Percentiles rank a stretch among this genome's conserved stretches.
Evolutionary conservation across 2,113 vertebrate genomes (phyloP).

Genomic region (Macquaria ambigua): DNA sequence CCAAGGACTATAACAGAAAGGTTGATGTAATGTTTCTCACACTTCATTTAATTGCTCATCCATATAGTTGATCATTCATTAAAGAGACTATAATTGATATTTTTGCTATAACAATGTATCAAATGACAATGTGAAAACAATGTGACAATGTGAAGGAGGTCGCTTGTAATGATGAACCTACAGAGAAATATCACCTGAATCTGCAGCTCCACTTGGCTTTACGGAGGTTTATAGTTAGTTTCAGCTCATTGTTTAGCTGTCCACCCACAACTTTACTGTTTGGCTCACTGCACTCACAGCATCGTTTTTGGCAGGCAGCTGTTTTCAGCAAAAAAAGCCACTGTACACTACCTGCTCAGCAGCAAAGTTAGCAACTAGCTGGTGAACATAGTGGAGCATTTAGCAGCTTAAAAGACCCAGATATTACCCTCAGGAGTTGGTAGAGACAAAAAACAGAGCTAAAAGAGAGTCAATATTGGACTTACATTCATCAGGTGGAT

Average conservation of each 20-base stretch:
- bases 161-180: not conserved
- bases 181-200: not conserved
- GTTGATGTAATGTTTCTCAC: conserved; percentile 44
- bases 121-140: not conserved
- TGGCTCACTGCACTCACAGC: too few relatives aligned
- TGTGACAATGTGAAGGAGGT: not conserved
- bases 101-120: not conserved
- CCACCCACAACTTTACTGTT: not conserved
- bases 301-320: not conserved
- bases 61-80: conserved; percentile 6
- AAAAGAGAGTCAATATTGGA: not conserved
- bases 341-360: not conserved
- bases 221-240: too few relatives aligned
- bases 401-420: not conserved
- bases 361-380: not conserved
- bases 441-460: not conserved
- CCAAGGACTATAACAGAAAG: conserved; percentile 17
- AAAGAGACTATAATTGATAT: not conserved
- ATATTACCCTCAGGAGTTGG: not conserved
- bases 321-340: not conserved
- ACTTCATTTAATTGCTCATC: conserved; percentile 42
- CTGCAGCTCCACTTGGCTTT: not conserved
- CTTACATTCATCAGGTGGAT: not conserved
- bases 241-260: not conserved
- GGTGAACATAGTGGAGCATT: not conserved